Conservation (phyloP, 2,113 vertebrate species). For the Nanorana parkeri region DNA sequence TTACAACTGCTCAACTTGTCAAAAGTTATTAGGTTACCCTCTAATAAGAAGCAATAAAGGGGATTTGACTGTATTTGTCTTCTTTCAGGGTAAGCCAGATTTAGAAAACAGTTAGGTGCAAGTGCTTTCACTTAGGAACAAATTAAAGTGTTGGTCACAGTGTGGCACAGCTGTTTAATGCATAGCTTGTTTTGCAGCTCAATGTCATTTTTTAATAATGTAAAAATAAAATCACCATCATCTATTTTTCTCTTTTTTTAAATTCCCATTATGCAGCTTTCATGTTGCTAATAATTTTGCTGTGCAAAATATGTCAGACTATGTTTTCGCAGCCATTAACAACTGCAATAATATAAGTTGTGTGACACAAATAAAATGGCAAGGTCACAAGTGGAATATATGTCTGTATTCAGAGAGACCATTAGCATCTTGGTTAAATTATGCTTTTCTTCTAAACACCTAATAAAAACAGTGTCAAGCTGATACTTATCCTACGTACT, state of each 20-base stretch:
- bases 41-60: conserved; percentile 86
- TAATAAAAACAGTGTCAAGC: conserved; percentile 57
- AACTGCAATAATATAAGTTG: conserved; percentile 18
- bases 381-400: conserved; percentile 44
- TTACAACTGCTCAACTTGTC: conserved; percentile 81
- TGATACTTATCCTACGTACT: conserved; percentile 50
- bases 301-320: conserved; percentile 33
- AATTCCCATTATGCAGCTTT: conserved; percentile 13
- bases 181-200: background rate
- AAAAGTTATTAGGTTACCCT: conserved; percentile 78
- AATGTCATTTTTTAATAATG: conserved; percentile 30
- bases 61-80: conserved; percentile 69
- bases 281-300: background rate
- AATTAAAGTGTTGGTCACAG: conserved; percentile 46
- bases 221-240: conserved; percentile 8
- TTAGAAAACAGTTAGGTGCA: conserved; percentile 59
- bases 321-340: conserved; percentile 42
- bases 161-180: conserved; percentile 41
- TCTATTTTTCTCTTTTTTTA: conserved; percentile 5
- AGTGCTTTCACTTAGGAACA: conserved; percentile 59
- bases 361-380: conserved; percentile 37
- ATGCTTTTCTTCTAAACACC: conserved; percentile 53
- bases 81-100: conserved; percentile 59
- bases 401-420: conserved; percentile 30
- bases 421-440: conserved; percentile 56